Base-by-base conservation (phyloP, 2,113 vertebrate genomes). In the Circaetus cinerascens region DNA sequence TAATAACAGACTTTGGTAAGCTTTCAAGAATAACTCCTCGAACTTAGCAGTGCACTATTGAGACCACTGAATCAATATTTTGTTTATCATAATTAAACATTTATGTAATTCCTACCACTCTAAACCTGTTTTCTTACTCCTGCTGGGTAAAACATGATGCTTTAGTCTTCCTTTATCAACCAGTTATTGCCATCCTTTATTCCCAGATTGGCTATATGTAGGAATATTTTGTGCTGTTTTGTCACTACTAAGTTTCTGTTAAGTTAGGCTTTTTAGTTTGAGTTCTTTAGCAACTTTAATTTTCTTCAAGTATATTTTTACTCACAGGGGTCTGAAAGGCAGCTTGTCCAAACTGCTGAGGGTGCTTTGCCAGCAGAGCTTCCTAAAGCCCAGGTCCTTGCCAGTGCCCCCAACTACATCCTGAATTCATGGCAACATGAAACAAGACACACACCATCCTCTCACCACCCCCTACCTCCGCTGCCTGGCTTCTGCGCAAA, bases 81-180 rank as follows among this genome's bases (percentile, higher is more conserved):
- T 86, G 56, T 78, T 96, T 71, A 96, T 89, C 56, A 60, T 83
- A 95, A 95, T 97, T 95, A 96, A 97, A 97, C 60, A 97, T 97
- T 95, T 94, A 96, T 92, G 71, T 72, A 95, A 95, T 77, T 95
- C 67, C 71, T 88, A 93, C 72, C 43, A 86, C 63, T 95, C 84
- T 95, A 96, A 96, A 80, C 87, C 50, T 95, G 90, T 85, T 95
- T 71, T 91, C 63, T 89, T 85, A 90, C 48, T 96, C 89, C 94
- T 95, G 91, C 91, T 95, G 89, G 45, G 73, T 95, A 96, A 95
- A 96, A 82, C 55, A 86, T 18, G 26, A 90, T 86, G 85, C 74
- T 95, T 90, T 78, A 77, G 48, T 41, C 40, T 85, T 86, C 60
- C 73, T 96, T 95, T 82, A 95, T 91, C 75, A 91, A 75, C 48